Evolutionary conservation across 64 coral and sea anemone species (phyloP), one percentile per base, ranked within the genome.

Genomic region (Montipora capricornis): DNA sequence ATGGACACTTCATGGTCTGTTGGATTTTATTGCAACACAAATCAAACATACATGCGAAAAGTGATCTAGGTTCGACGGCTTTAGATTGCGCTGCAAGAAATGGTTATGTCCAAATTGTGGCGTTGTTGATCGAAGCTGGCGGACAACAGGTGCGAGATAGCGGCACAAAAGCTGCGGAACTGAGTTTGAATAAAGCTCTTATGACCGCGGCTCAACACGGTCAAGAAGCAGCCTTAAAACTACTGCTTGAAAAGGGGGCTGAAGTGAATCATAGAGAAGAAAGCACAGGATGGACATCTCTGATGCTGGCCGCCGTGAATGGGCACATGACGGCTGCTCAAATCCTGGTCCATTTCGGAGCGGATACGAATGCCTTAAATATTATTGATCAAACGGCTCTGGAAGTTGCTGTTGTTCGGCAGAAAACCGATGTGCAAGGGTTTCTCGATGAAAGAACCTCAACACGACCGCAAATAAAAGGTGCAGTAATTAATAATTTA

Each of bases 151-250:
- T 71, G 74, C 69, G 52, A n/a, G n/a, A 68, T 79, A 45, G 73
- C 11, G 14, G 61, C 57, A 76, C 51, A 24, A 37, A 44, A 2
- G 3, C 9, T 48, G 64, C 50, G 47, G 44, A 87, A 76, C 26
- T 24, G 58, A 87, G 82, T 13, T 79, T 82, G 11, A 71, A 79
- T 15, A 84, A 78, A 14, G 80, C 95, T 4, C 88, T 99, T 55
- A 92, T 99, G 89, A 91, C 67, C 45, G 98, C 98, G 12, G 92
- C 88, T 44, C 92, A 99, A 68, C 98, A 99, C 48, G 98, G 98
- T 29, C 98, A 99, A 76, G 98, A 99, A 80, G 85, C 20, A 26
- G 86, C 92, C 22, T 89, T 96, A 60, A 82, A 81, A 80, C 16
- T 95, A 13, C 77, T 99, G 0, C 48, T 99, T 68, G 83, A 88